A percentile compares a stretch with the other conserved stretches of the same genome.
Conservation (phyloP, 2,113 vertebrate genomes). For the Edolisoma coerulescens region DNA sequence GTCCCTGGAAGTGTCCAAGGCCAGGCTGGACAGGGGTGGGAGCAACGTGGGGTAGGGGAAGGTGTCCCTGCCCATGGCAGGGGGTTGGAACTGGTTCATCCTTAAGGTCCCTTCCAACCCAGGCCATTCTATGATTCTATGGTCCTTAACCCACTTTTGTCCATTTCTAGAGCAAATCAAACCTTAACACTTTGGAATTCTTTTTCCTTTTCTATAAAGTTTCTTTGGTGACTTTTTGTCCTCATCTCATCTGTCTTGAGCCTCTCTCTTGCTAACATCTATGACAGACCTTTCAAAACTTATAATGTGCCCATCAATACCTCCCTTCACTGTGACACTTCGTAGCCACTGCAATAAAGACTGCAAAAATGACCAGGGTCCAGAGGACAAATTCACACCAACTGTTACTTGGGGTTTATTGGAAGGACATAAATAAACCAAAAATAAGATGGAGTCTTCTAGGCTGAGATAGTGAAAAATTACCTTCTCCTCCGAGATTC, state of each 20-base stretch:
- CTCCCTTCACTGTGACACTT: background rate
- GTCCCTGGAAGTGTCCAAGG: background rate
- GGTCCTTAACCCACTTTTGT: background rate
- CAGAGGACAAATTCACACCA: background rate
- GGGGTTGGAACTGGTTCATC: accelerated
- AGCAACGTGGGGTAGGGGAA: accelerated
- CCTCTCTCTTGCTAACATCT: background rate
- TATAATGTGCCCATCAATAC: conserved; percentile 22
- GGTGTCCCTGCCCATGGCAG: no score
- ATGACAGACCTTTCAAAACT: conserved; percentile 34
- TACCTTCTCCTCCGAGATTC: background rate
- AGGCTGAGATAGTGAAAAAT: background rate
- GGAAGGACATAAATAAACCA: background rate
- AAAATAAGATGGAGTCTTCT: background rate
- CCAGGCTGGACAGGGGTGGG: accelerated
- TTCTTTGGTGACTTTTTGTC: background rate
- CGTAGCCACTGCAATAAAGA: background rate
- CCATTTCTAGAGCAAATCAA: background rate
- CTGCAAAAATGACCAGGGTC: background rate
- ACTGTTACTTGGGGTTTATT: background rate
- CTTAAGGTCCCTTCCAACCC: background rate
- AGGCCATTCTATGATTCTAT: background rate
- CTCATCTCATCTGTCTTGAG: background rate
- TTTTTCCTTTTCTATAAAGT: background rate
- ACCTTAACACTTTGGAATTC: background rate